Conservation (phyloP, 2,797 vertebrate species). For the Hippocampus kuda region DNA sequence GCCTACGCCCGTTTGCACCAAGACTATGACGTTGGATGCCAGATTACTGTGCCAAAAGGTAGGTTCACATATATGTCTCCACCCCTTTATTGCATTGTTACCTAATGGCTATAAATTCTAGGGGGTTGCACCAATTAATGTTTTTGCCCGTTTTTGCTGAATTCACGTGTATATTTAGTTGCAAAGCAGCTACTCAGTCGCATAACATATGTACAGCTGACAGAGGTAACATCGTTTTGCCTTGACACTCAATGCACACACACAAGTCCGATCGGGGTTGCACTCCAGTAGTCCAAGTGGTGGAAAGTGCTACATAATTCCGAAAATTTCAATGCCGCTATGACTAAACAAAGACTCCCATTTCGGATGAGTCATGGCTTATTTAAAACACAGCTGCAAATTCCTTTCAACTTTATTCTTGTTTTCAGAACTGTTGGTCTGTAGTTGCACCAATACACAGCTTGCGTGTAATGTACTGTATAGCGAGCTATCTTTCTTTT, state of each 20-base stretch:
- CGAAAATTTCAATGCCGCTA: neutral
- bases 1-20: constrained; percentile 86
- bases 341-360: too few species aligned
- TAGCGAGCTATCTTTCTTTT: too few species aligned
- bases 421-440: neutral
- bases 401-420: too few species aligned
- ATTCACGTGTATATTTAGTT: neutral
- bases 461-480: too few species aligned
- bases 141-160: neutral
- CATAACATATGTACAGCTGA: constrained; percentile 4
- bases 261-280: neutral
- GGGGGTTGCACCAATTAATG: neutral
- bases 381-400: too few species aligned
- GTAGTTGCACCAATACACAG: neutral
- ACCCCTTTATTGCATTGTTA: neutral
- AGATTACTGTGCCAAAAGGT: constrained; percentile 97
- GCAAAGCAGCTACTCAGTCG: neutral
- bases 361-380: too few species aligned
- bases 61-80: constrained; percentile 14
- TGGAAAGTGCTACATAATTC: neutral
- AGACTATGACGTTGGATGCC: constrained; percentile 88
- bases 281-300: neutral
- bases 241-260: neutral
- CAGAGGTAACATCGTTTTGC: neutral
- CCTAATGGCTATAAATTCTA: neutral